A percentile compares a stretch with the other conserved stretches of the same genome.
phyloP scores from a whole-genome alignment of 2,888 invertebrate species.

The Psylliodes chrysocephalus region DNA sequence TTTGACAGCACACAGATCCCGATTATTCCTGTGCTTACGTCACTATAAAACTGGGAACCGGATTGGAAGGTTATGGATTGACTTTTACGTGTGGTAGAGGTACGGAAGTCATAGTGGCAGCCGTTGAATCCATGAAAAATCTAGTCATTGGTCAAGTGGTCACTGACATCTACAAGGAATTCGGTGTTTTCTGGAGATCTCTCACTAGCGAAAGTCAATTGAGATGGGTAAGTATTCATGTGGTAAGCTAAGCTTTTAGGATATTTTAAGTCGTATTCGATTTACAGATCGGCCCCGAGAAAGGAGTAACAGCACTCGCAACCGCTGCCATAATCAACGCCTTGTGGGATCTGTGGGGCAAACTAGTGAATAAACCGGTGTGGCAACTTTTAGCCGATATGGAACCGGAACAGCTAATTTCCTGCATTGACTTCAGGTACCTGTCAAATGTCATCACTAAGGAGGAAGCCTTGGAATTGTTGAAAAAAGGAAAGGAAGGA shows the following conservation, averaged over 20 bases:
- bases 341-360: slow-evolving; percentile 92
- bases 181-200: slow-evolving; percentile 81
- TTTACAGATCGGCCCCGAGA: slow-evolving; percentile 90
- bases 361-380: slow-evolving; percentile 83
- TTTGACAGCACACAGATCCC: slow-evolving; percentile 81
- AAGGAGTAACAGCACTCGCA: slow-evolving; percentile 89
- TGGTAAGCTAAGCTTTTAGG: too few relatives aligned
- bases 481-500: slow-evolving; percentile 69
- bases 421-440: slow-evolving; percentile 86
- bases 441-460: slow-evolving; percentile 85
- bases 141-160: slow-evolving; percentile 77
- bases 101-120: slow-evolving; percentile 85
- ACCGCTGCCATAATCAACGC: slow-evolving; percentile 90
- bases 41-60: slow-evolving; percentile 74
- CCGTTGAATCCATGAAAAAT: slow-evolving; percentile 76
- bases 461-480: slow-evolving; percentile 80
- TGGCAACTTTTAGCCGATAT: slow-evolving; percentile 88
- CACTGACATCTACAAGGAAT: slow-evolving; percentile 79
- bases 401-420: slow-evolving; percentile 85
- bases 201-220: slow-evolving; percentile 89
- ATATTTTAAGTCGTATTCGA: too few relatives aligned
- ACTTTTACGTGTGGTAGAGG: slow-evolving; percentile 91
- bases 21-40: slow-evolving; percentile 94
- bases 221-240: slow-evolving; percentile 89
- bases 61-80: slow-evolving; percentile 79